These are phyloP conservation scores for Patella vulgata DNA, from an alignment of 1,140 invertebrate genomes.

Conservation along the genomic window DNA sequence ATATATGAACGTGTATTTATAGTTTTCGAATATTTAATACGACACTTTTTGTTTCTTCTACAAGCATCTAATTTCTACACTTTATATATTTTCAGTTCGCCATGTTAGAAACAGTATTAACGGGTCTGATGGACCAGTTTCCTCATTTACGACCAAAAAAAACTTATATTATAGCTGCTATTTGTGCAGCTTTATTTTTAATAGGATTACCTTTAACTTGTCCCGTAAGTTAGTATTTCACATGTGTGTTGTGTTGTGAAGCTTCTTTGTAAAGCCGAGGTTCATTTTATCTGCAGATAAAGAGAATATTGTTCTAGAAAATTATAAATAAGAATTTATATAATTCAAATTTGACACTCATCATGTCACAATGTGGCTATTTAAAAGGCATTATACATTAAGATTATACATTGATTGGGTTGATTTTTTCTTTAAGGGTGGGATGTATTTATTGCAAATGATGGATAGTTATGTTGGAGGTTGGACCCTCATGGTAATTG, in stretches of 20 bases:
- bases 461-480: conserved; percentile 89
- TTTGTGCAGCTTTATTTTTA: conserved; percentile 74
- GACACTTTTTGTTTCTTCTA: too few species aligned
- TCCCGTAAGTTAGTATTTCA: conserved; percentile 42
- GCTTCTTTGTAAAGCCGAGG: too few species aligned
- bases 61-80: too few species aligned
- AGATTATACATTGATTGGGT: neutral
- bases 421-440: conserved; percentile 65
- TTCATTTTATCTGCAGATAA: too few species aligned
- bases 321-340: too few species aligned
- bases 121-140: conserved; percentile 79
- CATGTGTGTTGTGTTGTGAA: too few species aligned
- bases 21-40: too few species aligned
- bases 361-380: too few species aligned
- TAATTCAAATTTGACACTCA: too few species aligned
- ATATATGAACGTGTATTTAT: too few species aligned
- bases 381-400: too few species aligned
- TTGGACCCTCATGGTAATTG: conserved; percentile 83
- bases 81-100: conserved; percentile 78
- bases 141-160: conserved; percentile 67
- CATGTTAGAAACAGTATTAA: conserved; percentile 80
- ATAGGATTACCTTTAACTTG: conserved; percentile 75
- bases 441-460: conserved; percentile 84
- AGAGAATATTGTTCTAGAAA: too few species aligned
- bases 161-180: conserved; percentile 72